A percentile compares a stretch with the other conserved stretches of the same genome.
Conservation (phyloP, 2,888 invertebrate species). For the Melinopterus prodromus region DNA sequence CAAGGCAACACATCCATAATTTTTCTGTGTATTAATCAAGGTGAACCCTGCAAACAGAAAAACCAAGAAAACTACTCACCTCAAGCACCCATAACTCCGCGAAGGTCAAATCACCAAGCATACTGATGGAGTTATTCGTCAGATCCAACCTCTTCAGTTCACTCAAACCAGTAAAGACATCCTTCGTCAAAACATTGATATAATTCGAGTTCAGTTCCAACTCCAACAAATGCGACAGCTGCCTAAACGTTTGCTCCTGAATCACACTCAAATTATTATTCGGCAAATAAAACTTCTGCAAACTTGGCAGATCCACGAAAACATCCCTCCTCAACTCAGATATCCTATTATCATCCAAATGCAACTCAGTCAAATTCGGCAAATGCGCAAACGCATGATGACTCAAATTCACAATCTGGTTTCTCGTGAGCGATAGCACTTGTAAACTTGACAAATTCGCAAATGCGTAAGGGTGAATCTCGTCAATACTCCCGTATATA, state of each 20-base stretch:
- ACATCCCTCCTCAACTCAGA: slow-evolving; percentile 76
- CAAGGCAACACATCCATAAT: too few relatives aligned
- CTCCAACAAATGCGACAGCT: slow-evolving; percentile 77
- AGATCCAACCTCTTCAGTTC: slow-evolving; percentile 78
- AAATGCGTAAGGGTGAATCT: slow-evolving; percentile 76
- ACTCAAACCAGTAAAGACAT: slow-evolving; percentile 80
- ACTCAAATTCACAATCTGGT: slow-evolving; percentile 73
- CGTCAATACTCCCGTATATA: slow-evolving; percentile 76
- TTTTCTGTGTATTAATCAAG: too few relatives aligned
- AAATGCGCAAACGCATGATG: slow-evolving; percentile 78
- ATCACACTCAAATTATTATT: slow-evolving; percentile 86
- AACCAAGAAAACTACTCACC: slow-evolving; percentile 56
- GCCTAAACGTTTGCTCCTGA: slow-evolving; percentile 84
- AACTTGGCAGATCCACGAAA: slow-evolving; percentile 76
- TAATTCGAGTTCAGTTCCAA: slow-evolving; percentile 83
- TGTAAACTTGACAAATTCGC: slow-evolving; percentile 75
- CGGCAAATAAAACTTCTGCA: slow-evolving; percentile 80
- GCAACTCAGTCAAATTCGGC: slow-evolving; percentile 72
- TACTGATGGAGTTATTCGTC: slow-evolving; percentile 76
- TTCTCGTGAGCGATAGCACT: slow-evolving; percentile 73
- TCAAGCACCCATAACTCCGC: slow-evolving; percentile 78
- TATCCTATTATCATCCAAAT: slow-evolving; percentile 80
- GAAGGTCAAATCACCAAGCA: slow-evolving; percentile 82
- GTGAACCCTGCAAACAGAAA: too few relatives aligned
- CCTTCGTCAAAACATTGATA: slow-evolving; percentile 76